These are phyloP conservation scores for Lethenteron reissneri DNA, from an alignment of 2,113 vertebrate species.

Conservation along the genomic window DNA sequence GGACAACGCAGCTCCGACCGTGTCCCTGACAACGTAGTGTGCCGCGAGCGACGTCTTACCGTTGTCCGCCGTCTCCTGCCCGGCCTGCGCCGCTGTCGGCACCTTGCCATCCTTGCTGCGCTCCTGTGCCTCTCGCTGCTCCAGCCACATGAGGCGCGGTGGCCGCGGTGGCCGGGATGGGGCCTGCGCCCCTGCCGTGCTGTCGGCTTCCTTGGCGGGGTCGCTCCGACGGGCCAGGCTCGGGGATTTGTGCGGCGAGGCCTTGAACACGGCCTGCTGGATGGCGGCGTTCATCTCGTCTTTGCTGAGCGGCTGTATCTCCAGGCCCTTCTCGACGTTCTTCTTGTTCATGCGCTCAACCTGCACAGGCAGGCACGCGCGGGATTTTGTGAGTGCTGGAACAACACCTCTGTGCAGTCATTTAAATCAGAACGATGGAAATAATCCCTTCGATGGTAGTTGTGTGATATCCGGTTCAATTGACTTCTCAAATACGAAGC, in stretches of 20 bases:
- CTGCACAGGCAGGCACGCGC: no score
- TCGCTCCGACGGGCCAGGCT: constrained; percentile 13
- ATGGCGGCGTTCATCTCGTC: constrained; percentile 58
- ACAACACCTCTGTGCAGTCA: no score
- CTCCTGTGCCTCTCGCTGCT: constrained; percentile 34
- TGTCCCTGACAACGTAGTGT: no score
- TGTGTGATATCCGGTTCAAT: no score
- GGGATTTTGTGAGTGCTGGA: no score
- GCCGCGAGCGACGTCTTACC: no score
- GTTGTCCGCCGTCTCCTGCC: no score
- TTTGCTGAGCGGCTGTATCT: constrained; percentile 24
- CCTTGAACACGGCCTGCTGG: constrained; percentile 43
- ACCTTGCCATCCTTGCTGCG: constrained; percentile 13
- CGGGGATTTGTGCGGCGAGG: constrained; percentile 30
- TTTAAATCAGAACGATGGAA: no score
- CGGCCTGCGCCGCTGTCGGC: not conserved
- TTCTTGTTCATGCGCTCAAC: constrained; percentile 67
- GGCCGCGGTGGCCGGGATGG: constrained; percentile 27
- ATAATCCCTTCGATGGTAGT: no score
- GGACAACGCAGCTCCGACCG: no score
- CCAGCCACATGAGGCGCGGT: constrained; percentile 64
- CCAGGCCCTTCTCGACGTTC: constrained; percentile 69
- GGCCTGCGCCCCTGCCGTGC: constrained; percentile 8
- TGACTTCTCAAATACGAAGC: no score
- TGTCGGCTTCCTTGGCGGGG: not conserved